phyloP scores from a whole-genome alignment of 2,113 vertebrate genomes.

The Bubalus kerabau region DNA sequence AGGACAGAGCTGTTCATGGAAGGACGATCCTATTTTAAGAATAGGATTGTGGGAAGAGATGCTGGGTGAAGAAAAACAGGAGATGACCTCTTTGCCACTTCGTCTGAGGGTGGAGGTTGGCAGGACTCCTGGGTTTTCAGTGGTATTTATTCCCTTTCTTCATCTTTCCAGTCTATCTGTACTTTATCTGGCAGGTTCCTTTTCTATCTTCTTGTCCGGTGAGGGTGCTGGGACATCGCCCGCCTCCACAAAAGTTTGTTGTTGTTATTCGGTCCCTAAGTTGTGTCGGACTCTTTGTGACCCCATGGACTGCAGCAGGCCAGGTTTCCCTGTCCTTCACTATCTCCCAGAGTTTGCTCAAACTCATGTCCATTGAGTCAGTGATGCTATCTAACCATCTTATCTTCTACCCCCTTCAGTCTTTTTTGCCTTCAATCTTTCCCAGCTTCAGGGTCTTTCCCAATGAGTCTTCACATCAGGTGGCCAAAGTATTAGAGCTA shows the following conservation, averaged over 20 bases:
- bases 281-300: neutral
- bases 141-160: neutral
- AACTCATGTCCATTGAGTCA: neutral
- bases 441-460: neutral
- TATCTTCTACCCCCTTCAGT: neutral
- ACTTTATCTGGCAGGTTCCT: neutral
- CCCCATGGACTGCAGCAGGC: neutral
- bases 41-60: neutral
- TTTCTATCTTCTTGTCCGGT: neutral
- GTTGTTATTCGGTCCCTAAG: neutral
- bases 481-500: neutral
- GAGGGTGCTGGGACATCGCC: rapidly evolving
- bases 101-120: neutral
- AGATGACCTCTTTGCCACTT: neutral
- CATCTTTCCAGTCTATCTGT: neutral
- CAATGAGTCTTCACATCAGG: neutral
- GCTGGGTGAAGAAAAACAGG: neutral
- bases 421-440: neutral
- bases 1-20: neutral
- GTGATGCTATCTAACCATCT: neutral
- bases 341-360: neutral
- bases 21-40: neutral
- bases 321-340: neutral
- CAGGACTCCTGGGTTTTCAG: neutral
- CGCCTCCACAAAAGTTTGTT: neutral